Percentiles rank a stretch among this genome's conserved stretches.
phyloP scores from a whole-genome alignment of 2,888 invertebrate species.

The Drosophila melanosoma region DNA sequence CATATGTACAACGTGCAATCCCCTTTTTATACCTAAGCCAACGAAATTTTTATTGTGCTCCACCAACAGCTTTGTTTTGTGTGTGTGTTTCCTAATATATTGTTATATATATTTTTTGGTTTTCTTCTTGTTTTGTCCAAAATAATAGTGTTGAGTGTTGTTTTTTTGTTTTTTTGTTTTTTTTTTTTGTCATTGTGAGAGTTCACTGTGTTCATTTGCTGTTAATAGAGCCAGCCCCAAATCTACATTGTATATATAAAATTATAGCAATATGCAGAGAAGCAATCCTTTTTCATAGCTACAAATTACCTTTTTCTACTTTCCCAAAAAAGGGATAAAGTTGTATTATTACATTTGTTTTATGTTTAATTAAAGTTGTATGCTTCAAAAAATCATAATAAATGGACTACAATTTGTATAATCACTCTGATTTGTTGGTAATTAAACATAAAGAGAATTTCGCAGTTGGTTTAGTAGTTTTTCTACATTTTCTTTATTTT shows the following conservation, averaged over 20 bases:
- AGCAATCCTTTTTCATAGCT: constrained; percentile 12
- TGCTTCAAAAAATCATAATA: not conserved
- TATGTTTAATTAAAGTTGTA: not conserved
- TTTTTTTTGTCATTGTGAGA: constrained; percentile 1
- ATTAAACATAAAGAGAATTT: not conserved
- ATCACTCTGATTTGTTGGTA: not conserved
- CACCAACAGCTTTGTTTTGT: constrained; percentile 26
- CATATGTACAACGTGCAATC: constrained; percentile 32
- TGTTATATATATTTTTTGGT: constrained; percentile 20
- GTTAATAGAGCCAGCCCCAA: constrained; percentile 52
- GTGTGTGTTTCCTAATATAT: constrained; percentile 29
- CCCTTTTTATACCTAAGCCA: constrained; percentile 66
- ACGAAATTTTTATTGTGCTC: constrained; percentile 64
- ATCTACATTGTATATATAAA: constrained; percentile 15
- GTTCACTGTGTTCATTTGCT: constrained; percentile 55
- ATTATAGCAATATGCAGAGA: constrained; percentile 24
- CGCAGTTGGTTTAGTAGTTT: not conserved
- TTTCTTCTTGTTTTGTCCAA: constrained; percentile 26
- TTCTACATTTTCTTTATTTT: constrained; percentile 2
- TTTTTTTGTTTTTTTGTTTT: too few relatives aligned
- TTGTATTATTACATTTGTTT: not conserved
- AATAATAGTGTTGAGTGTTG: constrained; percentile 50
- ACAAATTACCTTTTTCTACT: constrained; percentile 33
- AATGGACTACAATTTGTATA: not conserved
- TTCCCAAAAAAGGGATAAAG: not conserved